Evolutionary conservation across 2,888 invertebrate species (phyloP).

Genomic region (Rhodophaea formosa): DNA sequence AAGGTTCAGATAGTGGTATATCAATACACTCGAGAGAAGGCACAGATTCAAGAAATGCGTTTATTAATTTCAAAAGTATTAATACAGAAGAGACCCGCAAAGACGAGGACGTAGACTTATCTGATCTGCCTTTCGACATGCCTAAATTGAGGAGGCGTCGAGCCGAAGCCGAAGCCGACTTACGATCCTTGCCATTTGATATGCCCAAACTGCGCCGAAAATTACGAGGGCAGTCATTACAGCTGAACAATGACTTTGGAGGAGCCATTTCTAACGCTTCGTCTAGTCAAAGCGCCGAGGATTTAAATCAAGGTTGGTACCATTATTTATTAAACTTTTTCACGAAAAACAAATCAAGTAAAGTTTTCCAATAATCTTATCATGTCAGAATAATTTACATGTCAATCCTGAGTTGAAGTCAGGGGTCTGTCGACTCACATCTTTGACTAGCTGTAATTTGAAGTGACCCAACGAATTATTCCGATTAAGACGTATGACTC

Average conservation of each 20-base stretch:
- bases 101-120: conserved; percentile 84
- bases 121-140: conserved; percentile 94
- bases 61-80: conserved; percentile 82
- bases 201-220: conserved; percentile 93
- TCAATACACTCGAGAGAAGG: conserved; percentile 92
- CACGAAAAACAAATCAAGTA: not conserved
- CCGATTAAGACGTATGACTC: conserved; percentile 77
- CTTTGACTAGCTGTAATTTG: conserved; percentile 58
- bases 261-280: conserved; percentile 89
- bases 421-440: conserved; percentile 67
- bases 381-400: conserved; percentile 51
- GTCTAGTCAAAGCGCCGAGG: conserved; percentile 90
- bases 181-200: conserved; percentile 92
- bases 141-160: conserved; percentile 89
- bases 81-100: conserved; percentile 76
- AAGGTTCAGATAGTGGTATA: conserved; percentile 93
- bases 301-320: conserved; percentile 84
- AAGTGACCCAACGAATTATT: conserved; percentile 71
- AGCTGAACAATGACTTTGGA: conserved; percentile 84
- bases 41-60: conserved; percentile 84
- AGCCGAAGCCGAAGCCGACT: conserved; percentile 88
- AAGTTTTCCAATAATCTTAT: conserved; percentile 4
- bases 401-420: conserved; percentile 52
- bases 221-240: conserved; percentile 82
- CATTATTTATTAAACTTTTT: conserved; percentile 14